phyloP scores from a whole-genome alignment of 1,140 invertebrate species.

The Gryllus bimaculatus region DNA sequence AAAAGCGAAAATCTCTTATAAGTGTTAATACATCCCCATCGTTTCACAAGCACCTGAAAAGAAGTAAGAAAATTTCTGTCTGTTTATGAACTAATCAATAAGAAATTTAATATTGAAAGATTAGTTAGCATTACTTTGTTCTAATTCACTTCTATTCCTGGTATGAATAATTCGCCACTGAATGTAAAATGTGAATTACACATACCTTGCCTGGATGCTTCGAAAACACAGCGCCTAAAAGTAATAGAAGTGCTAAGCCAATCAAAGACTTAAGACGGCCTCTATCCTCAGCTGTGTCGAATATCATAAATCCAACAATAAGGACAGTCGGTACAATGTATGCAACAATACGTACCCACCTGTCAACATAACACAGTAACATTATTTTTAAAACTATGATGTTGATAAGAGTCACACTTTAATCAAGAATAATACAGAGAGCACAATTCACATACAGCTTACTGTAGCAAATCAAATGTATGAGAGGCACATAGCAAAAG shows the following conservation, averaged over 20 bases:
- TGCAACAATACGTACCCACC: conserved; percentile 21
- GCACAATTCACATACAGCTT: not conserved
- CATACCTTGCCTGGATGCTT: conserved; percentile 45
- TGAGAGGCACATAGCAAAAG: not conserved
- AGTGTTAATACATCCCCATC: no score
- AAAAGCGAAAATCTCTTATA: no score
- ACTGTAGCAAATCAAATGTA: not conserved
- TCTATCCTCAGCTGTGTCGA: conserved; percentile 51
- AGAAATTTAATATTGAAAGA: not conserved
- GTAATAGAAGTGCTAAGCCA: conserved; percentile 46
- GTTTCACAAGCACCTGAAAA: no score
- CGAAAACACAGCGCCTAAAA: conserved; percentile 44
- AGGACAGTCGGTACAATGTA: conserved; percentile 35
- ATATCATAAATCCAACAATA: conserved; percentile 46
- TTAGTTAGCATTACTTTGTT: not conserved
- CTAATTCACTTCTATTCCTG: not conserved
- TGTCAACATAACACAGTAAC: conserved; percentile 7
- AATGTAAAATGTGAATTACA: not conserved
- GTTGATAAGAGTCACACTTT: not conserved
- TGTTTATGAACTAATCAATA: not conserved
- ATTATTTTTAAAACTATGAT: not conserved
- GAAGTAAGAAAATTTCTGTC: no score
- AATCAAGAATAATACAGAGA: not conserved
- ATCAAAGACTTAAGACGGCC: conserved; percentile 53
- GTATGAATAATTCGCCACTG: not conserved